These are phyloP conservation scores for Nansenia antarctica DNA, from an alignment of 2,113 vertebrate species.

Conservation along the genomic window DNA sequence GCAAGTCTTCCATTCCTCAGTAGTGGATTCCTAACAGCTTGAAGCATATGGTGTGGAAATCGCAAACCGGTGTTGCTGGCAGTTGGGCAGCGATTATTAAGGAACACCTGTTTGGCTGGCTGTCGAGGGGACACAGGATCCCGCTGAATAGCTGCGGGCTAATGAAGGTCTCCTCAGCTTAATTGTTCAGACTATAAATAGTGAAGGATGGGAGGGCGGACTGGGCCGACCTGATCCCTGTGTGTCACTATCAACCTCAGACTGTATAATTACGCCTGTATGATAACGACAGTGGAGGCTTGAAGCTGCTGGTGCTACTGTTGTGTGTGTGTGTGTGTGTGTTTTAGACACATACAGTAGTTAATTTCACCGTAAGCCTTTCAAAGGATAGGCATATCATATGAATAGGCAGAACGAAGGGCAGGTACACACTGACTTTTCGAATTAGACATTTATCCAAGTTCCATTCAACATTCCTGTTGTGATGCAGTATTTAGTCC, in stretches of 20 bases:
- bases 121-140: conserved; percentile 71
- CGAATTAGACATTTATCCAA: no score
- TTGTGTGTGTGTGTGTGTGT: background rate
- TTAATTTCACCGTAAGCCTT: no score
- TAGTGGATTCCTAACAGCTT: conserved; percentile 63
- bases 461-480: no score
- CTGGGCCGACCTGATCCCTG: conserved; percentile 35
- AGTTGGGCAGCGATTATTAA: conserved; percentile 75
- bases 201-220: conserved; percentile 57
- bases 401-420: no score
- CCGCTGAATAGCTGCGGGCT: conserved; percentile 73
- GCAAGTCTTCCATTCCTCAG: conserved; percentile 67
- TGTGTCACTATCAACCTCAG: conserved; percentile 1
- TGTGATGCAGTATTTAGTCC: no score
- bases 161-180: conserved; percentile 79
- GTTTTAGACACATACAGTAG: no score
- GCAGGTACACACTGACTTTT: no score
- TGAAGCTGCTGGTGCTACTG: background rate
- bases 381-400: no score
- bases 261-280: background rate
- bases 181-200: conserved; percentile 81
- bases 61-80: conserved; percentile 71
- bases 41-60: conserved; percentile 74
- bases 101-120: conserved; percentile 79
- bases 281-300: background rate